Evolutionary conservation across 64 coral and sea anemone species (phyloP).

Genomic region (Trachythela sp.): DNA sequence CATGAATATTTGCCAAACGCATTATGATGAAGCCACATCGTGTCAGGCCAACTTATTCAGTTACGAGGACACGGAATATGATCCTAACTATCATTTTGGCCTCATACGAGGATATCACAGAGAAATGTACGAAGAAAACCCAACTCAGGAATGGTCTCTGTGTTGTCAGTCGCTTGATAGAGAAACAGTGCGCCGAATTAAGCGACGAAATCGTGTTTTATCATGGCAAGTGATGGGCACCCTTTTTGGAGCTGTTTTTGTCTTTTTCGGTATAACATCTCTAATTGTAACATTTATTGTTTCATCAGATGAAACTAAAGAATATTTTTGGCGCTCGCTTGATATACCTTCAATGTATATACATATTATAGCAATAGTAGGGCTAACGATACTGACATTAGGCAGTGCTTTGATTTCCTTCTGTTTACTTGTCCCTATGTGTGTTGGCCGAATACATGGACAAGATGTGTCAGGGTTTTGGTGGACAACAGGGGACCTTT

Average conservation of each 20-base stretch:
- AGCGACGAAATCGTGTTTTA: background rate
- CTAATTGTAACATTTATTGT: background rate
- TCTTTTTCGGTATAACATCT: background rate
- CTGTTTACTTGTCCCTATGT: background rate
- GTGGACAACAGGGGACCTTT: background rate
- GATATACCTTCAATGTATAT: background rate
- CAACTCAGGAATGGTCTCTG: background rate
- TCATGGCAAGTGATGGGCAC: background rate
- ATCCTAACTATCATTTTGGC: background rate
- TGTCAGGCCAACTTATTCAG: background rate
- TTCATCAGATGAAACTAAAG: background rate
- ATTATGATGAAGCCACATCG: background rate
- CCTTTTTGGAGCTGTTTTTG: background rate
- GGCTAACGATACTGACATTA: background rate
- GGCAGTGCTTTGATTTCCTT: background rate
- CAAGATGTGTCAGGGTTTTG: background rate
- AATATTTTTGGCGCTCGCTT: background rate
- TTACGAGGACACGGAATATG: background rate
- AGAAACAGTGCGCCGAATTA: background rate
- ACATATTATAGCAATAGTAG: background rate
- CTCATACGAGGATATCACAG: background rate
- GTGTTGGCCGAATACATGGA: background rate
- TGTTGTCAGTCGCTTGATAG: background rate
- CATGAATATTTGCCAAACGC: background rate
- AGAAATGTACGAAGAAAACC: background rate